Evolutionary conservation across 2,113 vertebrate genomes (phyloP).

Genomic region (Cebidichthys violaceus): DNA sequence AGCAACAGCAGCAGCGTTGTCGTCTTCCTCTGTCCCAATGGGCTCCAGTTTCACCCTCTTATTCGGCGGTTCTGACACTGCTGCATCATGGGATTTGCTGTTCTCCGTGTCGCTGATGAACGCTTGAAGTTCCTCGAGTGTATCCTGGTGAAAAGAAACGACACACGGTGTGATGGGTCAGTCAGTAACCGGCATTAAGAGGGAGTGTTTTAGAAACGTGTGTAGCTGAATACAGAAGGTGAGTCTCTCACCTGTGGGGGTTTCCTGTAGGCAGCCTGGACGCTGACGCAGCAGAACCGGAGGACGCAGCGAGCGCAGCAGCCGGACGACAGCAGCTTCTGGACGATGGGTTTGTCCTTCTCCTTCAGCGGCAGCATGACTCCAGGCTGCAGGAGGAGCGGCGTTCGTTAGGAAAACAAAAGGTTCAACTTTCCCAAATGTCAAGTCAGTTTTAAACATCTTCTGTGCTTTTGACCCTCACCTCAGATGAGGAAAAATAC

Average conservation of each 20-base stretch:
- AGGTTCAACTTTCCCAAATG: not conserved
- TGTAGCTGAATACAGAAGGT: accelerated
- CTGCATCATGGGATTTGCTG: constrained; percentile 53
- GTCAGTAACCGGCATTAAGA: not conserved
- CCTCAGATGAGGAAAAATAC: no score
- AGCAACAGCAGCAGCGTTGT: not conserved
- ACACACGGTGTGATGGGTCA: not conserved
- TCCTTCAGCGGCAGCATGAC: constrained; percentile 89
- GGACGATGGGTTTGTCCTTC: constrained; percentile 86
- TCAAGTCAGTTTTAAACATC: not conserved
- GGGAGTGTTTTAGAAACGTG: not conserved
- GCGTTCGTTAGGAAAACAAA: not conserved
- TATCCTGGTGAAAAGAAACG: constrained; percentile 82
- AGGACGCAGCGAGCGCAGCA: constrained; percentile 94
- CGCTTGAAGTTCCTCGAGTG: constrained; percentile 82
- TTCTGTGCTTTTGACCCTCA: no score
- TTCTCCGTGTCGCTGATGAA: constrained; percentile 78
- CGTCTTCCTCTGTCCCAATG: not conserved
- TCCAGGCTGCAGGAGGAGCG: not conserved
- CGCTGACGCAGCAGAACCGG: constrained; percentile 90
- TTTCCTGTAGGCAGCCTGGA: constrained; percentile 85
- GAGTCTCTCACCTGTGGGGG: constrained; percentile 82
- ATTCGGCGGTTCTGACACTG: constrained; percentile 74
- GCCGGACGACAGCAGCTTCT: constrained; percentile 85
- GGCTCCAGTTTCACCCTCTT: constrained; percentile 87